Evolutionary conservation across 1,140 invertebrate genomes (phyloP).

Genomic region (Bombus sylvicola): DNA sequence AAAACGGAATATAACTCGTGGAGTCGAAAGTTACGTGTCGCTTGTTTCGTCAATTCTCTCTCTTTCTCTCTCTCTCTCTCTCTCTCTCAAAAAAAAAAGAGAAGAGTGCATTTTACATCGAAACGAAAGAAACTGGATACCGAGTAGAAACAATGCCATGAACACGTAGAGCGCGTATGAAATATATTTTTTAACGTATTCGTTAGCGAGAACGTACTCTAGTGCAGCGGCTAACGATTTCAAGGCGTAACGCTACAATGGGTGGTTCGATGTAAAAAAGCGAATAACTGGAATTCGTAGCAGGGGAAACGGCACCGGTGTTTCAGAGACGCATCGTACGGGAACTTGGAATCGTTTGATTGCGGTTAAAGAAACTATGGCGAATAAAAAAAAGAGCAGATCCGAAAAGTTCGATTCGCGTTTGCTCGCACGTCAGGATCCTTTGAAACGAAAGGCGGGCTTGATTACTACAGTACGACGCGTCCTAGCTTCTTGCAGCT

Average conservation of each 20-base stretch:
- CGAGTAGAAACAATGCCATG: neutral
- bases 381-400: neutral
- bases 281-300: neutral
- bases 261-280: neutral
- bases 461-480: neutral
- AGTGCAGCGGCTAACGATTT: slow-evolving; percentile 28
- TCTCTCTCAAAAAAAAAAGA: neutral
- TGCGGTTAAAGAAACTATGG: neutral
- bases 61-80: too few species aligned
- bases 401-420: neutral
- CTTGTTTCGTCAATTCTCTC: too few species aligned
- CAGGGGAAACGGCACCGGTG: neutral
- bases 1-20: too few species aligned
- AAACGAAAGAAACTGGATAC: slow-evolving; percentile 10
- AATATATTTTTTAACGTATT: slow-evolving; percentile 12
- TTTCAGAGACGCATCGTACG: neutral
- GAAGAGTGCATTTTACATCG: neutral
- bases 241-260: slow-evolving; percentile 2
- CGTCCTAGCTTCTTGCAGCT: neutral
- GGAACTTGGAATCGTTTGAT: neutral
- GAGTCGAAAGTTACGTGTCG: too few species aligned
- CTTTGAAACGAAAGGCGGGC: neutral
- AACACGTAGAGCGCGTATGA: neutral
- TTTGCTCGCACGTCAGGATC: neutral
- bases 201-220: slow-evolving; percentile 5